Percentiles rank a stretch among this genome's conserved stretches.
phyloP scores from a whole-genome alignment of 2,113 vertebrate species.

The Labeo rohita region DNA sequence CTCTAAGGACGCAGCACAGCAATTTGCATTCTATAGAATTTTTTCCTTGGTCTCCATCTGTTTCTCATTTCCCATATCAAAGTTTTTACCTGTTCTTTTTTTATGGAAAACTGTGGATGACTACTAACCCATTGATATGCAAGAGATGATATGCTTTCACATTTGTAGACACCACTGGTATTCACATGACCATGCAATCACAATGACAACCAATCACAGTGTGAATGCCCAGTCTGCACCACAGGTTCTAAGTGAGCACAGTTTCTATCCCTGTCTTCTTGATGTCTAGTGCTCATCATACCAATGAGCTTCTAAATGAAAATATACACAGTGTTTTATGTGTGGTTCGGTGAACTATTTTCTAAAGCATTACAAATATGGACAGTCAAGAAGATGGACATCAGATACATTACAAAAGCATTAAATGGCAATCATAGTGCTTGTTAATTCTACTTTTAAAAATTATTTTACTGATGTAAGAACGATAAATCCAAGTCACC shows the following conservation, averaged over 20 bases:
- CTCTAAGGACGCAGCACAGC: neutral
- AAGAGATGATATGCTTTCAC: neutral
- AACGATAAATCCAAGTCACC: neutral
- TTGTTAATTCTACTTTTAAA: neutral
- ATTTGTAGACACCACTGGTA: neutral
- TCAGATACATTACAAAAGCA: neutral
- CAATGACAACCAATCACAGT: conserved; percentile 48
- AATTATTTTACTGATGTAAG: neutral
- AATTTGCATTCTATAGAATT: neutral
- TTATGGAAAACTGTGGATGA: conserved; percentile 8
- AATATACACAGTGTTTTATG: neutral
- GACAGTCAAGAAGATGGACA: neutral
- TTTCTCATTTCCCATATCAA: conserved; percentile 7
- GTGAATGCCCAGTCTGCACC: conserved; percentile 17
- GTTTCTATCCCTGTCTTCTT: conserved; percentile 6
- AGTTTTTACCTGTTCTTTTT: conserved; percentile 4
- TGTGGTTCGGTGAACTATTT: neutral
- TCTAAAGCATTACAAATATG: neutral
- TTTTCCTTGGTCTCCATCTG: conserved; percentile 12
- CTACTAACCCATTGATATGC: conserved; percentile 28
- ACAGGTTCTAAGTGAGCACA: conserved; percentile 6
- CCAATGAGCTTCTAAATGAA: conserved; percentile 1
- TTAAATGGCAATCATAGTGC: neutral
- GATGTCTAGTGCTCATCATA: conserved; percentile 9
- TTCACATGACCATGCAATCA: conserved; percentile 41